Base-by-base conservation (phyloP, 2,113 vertebrate species). In the Alouatta palliata region DNA sequence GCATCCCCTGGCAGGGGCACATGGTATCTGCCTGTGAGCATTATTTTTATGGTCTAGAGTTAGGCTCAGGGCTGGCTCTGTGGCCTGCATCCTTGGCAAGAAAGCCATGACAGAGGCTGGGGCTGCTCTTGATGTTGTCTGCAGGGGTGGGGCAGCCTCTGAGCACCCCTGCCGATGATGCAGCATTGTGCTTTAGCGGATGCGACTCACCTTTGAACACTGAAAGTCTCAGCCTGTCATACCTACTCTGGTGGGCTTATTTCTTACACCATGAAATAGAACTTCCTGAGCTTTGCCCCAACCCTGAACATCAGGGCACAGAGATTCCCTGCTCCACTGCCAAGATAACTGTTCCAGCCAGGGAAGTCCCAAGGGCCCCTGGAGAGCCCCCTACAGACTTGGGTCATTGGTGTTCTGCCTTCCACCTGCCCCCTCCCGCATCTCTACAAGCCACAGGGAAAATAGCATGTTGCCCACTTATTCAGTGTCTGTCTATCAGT, bases 381-480 rank as follows among this genome's bases (percentile, higher is more conserved):
- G 1, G 32, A 45, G 45, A 79, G 12, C 43, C 61, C 32, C 23
- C n/a, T 23, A 1, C 12, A 1, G 73, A 12, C 45, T 14, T 0
- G 0, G n/a, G 49, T 32, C 21, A 8, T 40, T 10, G 49, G 30
- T 8, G 0, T 43, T 25, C 30, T 35, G 25, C 52, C 81, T 64
- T 30, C 61, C 61, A 64, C 61, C 54, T 11, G 11, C 54, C 61
- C 10, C 23, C 25, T 4, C 58, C 58, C 20, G 13, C 37, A 23
- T 76, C 37, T 83, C 40, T 71, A 12, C 17, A 14, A 21, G 32
- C 47, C 87, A 87, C 20, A 8, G 5, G 86, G 8, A 70, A 76
- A 14, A 25, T 27, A 40, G 30, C n/a, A 1, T 25, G 0, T 5
- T 1, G 25, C 49, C n/a, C 40, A 5, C 4, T 0, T 32, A 8